Evolutionary conservation across 2,888 invertebrate genomes (phyloP).

Genomic region (Frankliniella intonsa): DNA sequence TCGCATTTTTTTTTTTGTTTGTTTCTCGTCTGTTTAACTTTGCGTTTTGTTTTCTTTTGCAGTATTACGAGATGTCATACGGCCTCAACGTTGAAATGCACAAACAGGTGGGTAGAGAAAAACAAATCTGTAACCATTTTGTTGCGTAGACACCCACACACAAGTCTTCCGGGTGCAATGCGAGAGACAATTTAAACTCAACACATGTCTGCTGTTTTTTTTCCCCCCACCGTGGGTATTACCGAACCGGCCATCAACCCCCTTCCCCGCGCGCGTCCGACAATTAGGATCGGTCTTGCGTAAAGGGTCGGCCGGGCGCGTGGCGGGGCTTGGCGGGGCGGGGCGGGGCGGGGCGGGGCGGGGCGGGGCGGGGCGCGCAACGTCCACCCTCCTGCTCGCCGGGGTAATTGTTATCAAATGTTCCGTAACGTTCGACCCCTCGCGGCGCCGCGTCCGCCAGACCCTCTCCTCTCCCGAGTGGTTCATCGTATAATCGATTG

Average conservation of each 20-base stretch:
- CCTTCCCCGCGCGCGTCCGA: background rate
- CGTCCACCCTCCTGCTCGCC: background rate
- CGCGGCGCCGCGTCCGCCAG: background rate
- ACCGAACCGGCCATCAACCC: background rate
- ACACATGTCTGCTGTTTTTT: too few species aligned
- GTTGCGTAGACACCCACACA: too few species aligned
- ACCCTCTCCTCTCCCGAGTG: background rate
- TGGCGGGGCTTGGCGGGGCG: background rate
- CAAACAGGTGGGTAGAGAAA: slow-evolving; percentile 72
- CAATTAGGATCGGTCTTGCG: background rate
- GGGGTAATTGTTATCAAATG: slow-evolving; percentile 14
- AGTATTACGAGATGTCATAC: slow-evolving; percentile 98
- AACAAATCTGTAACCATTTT: too few species aligned
- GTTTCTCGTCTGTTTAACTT: background rate
- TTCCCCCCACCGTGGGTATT: too few species aligned
- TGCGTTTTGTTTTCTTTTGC: slow-evolving; percentile 52
- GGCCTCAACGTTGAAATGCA: slow-evolving; percentile 97
- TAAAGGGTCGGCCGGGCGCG: background rate
- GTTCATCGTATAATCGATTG: background rate
- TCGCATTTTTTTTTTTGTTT: too few species aligned
- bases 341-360: too few species aligned
- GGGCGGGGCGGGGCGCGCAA: background rate
- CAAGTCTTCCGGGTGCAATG: too few species aligned
- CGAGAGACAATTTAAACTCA: too few species aligned
- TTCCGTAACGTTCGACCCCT: slow-evolving; percentile 25